Conservation (phyloP, 2,113 vertebrate species). For the Capricornis sumatraensis region DNA sequence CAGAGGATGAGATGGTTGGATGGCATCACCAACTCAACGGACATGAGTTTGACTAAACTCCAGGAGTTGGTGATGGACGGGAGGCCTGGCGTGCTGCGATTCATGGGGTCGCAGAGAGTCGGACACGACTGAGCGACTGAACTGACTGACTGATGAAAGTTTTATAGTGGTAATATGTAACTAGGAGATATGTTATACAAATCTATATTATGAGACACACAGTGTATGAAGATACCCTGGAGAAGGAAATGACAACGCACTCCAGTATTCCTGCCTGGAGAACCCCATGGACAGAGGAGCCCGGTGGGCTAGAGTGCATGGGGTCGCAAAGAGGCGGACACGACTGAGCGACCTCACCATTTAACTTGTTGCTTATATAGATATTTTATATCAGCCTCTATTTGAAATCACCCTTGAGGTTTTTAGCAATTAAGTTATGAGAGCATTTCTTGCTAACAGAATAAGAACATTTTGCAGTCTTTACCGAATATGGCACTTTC, state of each 20-base stretch:
- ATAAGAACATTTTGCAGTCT: background rate
- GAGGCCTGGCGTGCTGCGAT: background rate
- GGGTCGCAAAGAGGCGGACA: accelerated
- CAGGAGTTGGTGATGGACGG: background rate
- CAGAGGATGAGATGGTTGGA: background rate
- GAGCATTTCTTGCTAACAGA: background rate
- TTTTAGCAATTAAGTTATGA: background rate
- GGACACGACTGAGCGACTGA: accelerated
- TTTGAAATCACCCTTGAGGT: background rate
- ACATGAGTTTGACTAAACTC: background rate
- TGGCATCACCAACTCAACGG: accelerated
- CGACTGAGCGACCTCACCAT: accelerated
- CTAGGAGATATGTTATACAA: too few relatives aligned
- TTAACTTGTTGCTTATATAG: background rate
- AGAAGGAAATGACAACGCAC: background rate
- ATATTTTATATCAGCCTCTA: background rate
- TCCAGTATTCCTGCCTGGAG: background rate
- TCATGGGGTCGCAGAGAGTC: accelerated
- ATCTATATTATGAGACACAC: too few relatives aligned
- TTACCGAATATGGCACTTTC: too few relatives aligned
- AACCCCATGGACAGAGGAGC: background rate
- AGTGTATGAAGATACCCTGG: background rate
- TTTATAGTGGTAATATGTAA: too few relatives aligned
- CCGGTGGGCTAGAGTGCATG: background rate
- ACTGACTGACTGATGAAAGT: too few relatives aligned